Percentiles rank a stretch among this genome's conserved stretches.
Evolutionary conservation across 2,797 vertebrate species (phyloP).

Genomic region (Cottoperca gobio): DNA sequence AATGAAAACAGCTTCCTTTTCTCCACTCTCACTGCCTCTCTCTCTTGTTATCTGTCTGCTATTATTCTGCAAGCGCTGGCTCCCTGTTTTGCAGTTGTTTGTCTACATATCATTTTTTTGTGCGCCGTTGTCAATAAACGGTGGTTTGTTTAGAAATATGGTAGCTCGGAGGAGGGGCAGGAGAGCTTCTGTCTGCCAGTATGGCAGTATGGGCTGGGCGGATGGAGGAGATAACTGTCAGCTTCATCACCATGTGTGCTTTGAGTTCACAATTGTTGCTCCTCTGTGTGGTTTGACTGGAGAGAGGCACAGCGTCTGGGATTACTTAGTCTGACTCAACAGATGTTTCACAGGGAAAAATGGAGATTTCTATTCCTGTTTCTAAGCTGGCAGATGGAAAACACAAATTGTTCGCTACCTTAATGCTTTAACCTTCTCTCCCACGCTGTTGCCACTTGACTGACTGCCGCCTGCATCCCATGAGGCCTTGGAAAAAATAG

Average conservation of each 20-base stretch:
- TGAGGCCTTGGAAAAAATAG: slow-evolving; percentile 12
- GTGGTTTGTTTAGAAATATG: slow-evolving; percentile 67
- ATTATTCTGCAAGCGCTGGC: slow-evolving; percentile 54
- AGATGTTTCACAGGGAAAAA: slow-evolving; percentile 50
- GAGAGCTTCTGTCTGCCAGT: slow-evolving; percentile 36
- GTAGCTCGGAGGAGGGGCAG: slow-evolving; percentile 24
- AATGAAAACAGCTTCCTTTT: slow-evolving; percentile 67
- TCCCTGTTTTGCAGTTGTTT: slow-evolving; percentile 64
- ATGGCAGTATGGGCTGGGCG: slow-evolving; percentile 21
- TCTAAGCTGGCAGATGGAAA: slow-evolving; percentile 50
- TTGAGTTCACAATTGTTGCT: slow-evolving; percentile 23
- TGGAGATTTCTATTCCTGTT: slow-evolving; percentile 22
- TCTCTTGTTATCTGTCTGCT: slow-evolving; percentile 52
- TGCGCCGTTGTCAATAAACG: slow-evolving; percentile 55
- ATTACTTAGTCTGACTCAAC: slow-evolving; percentile 44
- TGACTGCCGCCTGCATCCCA: background rate
- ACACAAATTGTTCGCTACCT: slow-evolving; percentile 35
- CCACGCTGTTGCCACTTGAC: slow-evolving; percentile 23
- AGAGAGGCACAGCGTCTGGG: slow-evolving; percentile 35
- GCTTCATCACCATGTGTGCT: slow-evolving; percentile 34
- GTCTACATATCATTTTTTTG: slow-evolving; percentile 52
- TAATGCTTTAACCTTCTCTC: slow-evolving; percentile 49
- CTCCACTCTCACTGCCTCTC: slow-evolving; percentile 13
- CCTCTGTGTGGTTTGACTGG: slow-evolving; percentile 33
- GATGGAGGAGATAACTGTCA: slow-evolving; percentile 41